Percentiles rank a stretch among this genome's conserved stretches.
Evolutionary conservation across 1,140 invertebrate species (phyloP).

Genomic region (Pentalonia nigronervosa): DNA sequence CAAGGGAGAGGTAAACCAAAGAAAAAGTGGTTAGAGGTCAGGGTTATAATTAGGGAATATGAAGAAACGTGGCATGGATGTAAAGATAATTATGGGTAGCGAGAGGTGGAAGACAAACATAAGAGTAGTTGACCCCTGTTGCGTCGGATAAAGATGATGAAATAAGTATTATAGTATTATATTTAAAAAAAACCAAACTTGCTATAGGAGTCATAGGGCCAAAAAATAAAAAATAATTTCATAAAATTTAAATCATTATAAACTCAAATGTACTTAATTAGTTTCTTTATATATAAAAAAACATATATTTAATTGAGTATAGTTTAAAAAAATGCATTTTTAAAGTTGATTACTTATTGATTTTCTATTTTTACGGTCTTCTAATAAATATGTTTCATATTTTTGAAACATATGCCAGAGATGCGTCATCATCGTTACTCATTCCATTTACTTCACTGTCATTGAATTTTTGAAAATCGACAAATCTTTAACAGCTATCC

Average conservation of each 20-base stretch:
- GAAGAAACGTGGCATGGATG: not conserved
- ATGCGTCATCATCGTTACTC: not conserved
- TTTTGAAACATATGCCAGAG: not conserved
- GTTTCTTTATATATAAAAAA: not conserved
- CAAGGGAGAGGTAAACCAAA: not conserved
- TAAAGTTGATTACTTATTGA: not conserved
- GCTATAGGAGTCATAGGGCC: not conserved
- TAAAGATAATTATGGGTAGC: not conserved
- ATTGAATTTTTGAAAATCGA: not conserved
- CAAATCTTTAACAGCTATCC: too few relatives aligned
- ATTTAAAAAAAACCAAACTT: not conserved
- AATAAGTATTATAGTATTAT: not conserved
- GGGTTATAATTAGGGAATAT: not conserved
- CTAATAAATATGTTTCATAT: not conserved
- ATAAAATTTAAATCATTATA: not conserved
- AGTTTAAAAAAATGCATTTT: not conserved
- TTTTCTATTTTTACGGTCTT: not conserved
- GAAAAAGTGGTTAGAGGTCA: constrained; percentile 9
- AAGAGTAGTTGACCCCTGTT: not conserved
- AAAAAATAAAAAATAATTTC: not conserved
- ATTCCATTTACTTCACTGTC: not conserved
- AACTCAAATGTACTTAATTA: not conserved
- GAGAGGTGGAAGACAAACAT: not conserved
- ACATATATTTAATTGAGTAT: not conserved
- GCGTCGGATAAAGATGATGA: not conserved